Evolutionary conservation across 2,797 vertebrate species (phyloP).

Genomic region (Pagetopsis macropterus): DNA sequence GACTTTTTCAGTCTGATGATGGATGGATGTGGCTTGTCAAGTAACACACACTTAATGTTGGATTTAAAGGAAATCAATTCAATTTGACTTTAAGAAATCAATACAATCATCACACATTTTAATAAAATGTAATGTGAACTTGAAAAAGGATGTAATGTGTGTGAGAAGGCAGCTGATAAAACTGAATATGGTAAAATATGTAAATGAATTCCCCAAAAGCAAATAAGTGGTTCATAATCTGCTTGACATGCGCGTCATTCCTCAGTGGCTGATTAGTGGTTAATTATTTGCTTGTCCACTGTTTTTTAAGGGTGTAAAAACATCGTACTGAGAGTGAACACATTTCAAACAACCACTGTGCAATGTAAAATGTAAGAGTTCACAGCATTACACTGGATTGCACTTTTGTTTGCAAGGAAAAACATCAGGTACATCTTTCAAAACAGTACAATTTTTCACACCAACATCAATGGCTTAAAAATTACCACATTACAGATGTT

Average conservation of each 20-base stretch:
- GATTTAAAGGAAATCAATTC: not conserved
- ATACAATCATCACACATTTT: too few relatives aligned
- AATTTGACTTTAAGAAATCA: too few relatives aligned
- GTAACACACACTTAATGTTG: not conserved
- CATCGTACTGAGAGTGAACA: not conserved
- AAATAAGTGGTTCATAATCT: not conserved
- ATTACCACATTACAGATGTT: not conserved
- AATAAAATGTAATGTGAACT: not conserved
- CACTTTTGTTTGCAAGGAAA: fast-evolving
- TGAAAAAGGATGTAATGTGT: not conserved
- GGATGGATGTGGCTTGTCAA: slow-evolving; percentile 21
- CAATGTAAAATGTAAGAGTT: not conserved
- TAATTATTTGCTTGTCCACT: not conserved
- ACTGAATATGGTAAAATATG: not conserved
- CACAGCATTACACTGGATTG: not conserved
- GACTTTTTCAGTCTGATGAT: slow-evolving; percentile 29
- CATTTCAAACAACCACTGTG: not conserved
- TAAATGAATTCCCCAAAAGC: not conserved
- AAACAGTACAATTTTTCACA: not conserved
- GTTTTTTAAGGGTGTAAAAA: not conserved
- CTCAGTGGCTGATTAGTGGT: too few relatives aligned
- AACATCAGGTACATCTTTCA: not conserved
- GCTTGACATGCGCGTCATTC: too few relatives aligned
- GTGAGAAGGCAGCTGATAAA: not conserved
- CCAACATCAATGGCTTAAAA: not conserved